Percentiles rank a stretch among this genome's conserved stretches.
Conservation (phyloP, 2,888 invertebrate species). For the Mythimna loreyi region DNA sequence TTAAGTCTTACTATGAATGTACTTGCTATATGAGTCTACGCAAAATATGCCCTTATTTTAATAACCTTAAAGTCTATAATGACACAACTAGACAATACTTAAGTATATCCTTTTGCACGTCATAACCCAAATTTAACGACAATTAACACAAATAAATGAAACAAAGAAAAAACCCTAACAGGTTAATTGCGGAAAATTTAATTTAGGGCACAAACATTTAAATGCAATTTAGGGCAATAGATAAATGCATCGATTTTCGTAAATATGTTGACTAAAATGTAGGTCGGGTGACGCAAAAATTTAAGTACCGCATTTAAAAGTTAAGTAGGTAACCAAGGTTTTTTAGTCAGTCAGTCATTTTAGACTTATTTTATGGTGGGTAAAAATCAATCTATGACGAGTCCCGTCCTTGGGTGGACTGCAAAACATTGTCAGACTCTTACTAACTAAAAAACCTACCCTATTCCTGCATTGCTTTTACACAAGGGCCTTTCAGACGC, state of each 20-base stretch:
- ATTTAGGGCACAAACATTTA: constrained; percentile 84
- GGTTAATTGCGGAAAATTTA: constrained; percentile 77
- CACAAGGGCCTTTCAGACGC: too few species aligned
- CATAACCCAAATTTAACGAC: constrained; percentile 76
- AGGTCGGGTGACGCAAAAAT: constrained; percentile 52
- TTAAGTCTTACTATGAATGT: background rate
- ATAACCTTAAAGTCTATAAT: background rate
- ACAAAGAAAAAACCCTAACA: constrained; percentile 77
- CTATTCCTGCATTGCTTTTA: too few species aligned
- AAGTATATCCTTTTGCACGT: constrained; percentile 37
- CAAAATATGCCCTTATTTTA: background rate
- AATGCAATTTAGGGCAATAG: constrained; percentile 78
- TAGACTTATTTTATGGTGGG: too few species aligned
- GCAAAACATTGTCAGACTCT: too few species aligned
- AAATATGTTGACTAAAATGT: constrained; percentile 60
- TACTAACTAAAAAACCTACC: too few species aligned
- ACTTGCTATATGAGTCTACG: background rate
- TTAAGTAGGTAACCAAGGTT: background rate
- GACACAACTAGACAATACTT: background rate
- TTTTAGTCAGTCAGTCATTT: too few species aligned
- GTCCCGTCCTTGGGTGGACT: too few species aligned
- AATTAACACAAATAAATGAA: constrained; percentile 81
- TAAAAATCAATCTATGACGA: too few species aligned
- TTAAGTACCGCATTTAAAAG: constrained; percentile 7
- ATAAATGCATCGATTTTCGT: constrained; percentile 71